Conservation (phyloP, 2,797 vertebrate species). For the Gallirallus australis region DNA sequence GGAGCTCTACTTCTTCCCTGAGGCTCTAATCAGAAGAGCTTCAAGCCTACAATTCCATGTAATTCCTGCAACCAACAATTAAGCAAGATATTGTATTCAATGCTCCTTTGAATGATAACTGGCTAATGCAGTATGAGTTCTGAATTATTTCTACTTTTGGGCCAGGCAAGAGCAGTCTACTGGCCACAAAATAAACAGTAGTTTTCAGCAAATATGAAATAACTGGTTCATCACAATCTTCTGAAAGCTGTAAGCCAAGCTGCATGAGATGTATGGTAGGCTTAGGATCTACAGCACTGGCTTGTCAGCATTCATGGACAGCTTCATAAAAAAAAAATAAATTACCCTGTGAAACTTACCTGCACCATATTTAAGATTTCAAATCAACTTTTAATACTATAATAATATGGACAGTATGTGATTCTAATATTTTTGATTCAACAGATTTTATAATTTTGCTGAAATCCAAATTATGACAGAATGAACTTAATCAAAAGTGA, state of each 20-base stretch:
- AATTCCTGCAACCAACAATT: background rate
- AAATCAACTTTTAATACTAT: background rate
- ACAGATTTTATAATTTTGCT: background rate
- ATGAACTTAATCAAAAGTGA: background rate
- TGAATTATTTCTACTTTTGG: background rate
- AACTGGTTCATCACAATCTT: background rate
- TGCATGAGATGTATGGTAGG: background rate
- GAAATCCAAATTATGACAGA: background rate
- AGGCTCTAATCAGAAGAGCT: background rate
- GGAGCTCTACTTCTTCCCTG: background rate
- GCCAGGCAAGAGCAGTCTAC: background rate
- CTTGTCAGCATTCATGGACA: background rate
- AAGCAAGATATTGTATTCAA: background rate
- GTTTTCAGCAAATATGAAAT: background rate
- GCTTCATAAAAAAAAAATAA: background rate
- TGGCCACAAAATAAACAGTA: background rate
- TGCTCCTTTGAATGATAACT: background rate
- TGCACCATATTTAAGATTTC: background rate
- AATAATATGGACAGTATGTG: background rate
- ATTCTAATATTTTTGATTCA: background rate
- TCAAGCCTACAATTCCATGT: background rate
- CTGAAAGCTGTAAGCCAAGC: background rate
- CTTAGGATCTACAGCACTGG: background rate
- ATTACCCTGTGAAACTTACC: background rate
- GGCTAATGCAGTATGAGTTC: background rate